These are phyloP conservation scores for Phyllotis vaccarum DNA, from an alignment of 2,797 vertebrate genomes.

Conservation along the genomic window DNA sequence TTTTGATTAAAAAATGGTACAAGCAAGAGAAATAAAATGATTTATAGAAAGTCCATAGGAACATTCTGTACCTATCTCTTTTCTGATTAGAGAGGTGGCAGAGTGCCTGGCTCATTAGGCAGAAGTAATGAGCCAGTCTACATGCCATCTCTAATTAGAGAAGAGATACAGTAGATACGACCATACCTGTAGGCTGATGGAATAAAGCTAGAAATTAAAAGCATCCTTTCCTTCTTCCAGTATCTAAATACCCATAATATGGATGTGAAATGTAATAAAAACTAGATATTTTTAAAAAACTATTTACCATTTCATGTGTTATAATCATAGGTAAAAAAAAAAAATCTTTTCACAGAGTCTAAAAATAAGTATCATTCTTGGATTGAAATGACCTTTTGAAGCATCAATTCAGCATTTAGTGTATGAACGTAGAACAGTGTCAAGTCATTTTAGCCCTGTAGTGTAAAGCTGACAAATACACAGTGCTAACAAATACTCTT, in stretches of 20 bases:
- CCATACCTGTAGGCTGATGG: conserved; percentile 87
- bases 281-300: conserved; percentile 76
- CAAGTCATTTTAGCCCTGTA: background rate
- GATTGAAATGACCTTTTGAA: background rate
- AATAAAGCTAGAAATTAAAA: conserved; percentile 86
- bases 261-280: conserved; percentile 49
- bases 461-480: conserved; percentile 58
- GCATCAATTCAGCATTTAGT: conserved; percentile 38
- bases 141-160: conserved; percentile 91
- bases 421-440: background rate
- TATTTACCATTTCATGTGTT: conserved; percentile 53
- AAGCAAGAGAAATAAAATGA: conserved; percentile 83
- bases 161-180: conserved; percentile 90
- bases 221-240: conserved; percentile 68
- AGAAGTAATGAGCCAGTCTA: conserved; percentile 91
- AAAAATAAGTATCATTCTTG: conserved; percentile 48
- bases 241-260: conserved; percentile 56
- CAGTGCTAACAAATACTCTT: background rate
- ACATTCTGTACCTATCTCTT: conserved; percentile 90
- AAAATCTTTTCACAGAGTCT: background rate
- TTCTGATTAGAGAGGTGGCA: conserved; percentile 91
- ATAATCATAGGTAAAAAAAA: background rate
- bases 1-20: conserved; percentile 86
- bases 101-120: conserved; percentile 90
- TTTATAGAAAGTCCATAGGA: conserved; percentile 89